phyloP scores from a whole-genome alignment of 2,797 vertebrate species.

The Spizella passerina region DNA sequence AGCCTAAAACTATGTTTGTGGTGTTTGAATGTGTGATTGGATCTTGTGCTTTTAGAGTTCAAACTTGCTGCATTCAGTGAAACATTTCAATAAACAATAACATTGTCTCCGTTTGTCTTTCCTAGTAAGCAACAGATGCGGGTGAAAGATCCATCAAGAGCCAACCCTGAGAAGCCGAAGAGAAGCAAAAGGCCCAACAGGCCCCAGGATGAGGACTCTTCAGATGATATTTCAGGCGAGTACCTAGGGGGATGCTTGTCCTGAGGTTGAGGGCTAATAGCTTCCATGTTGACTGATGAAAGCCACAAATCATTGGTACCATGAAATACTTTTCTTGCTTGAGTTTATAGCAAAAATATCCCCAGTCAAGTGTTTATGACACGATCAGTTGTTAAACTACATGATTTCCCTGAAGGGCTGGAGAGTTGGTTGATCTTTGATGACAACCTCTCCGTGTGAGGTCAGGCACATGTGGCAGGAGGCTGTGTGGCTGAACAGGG shows the following conservation, averaged over 20 bases:
- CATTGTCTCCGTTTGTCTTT: neutral
- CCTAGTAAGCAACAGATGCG: conserved; percentile 89
- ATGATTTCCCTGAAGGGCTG: neutral
- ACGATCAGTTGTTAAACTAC: neutral
- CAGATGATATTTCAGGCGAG: conserved; percentile 93
- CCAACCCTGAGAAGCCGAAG: conserved; percentile 89
- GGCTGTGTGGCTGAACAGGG: neutral
- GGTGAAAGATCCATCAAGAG: conserved; percentile 91
- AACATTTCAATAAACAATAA: neutral
- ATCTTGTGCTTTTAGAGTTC: neutral
- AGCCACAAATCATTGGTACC: neutral
- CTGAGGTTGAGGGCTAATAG: neutral
- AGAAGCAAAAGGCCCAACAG: conserved; percentile 88
- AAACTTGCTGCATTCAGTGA: neutral
- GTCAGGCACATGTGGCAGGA: fast-evolving
- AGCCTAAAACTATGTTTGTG: neutral
- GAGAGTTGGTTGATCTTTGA: neutral
- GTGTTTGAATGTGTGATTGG: neutral
- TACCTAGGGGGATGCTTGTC: neutral
- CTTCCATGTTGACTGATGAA: neutral
- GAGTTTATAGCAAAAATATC: neutral
- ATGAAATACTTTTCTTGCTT: neutral
- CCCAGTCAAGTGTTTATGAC: neutral
- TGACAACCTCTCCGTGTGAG: fast-evolving
- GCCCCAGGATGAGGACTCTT: conserved; percentile 93